Evolutionary conservation across 2,888 invertebrate genomes (phyloP), one percentile per base, ranked within the genome.

Genomic region (Agrochola lota): DNA sequence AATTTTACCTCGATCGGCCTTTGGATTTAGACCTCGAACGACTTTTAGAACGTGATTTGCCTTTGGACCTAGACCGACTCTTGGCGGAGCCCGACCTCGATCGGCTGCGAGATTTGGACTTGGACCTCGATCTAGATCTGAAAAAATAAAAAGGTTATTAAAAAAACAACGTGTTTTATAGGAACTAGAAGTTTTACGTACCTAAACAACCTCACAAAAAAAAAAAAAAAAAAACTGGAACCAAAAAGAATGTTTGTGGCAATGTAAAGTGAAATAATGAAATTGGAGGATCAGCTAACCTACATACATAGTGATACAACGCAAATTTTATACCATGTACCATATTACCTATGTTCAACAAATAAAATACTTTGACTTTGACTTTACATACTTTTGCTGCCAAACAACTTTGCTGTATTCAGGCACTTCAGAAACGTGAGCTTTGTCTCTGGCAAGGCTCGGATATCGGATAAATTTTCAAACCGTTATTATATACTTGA

Each of bases 21-120:
- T 90, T 86, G 17, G 88, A 87, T 76, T 94, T 93, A 4, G 86
- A 95, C 70, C 82, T 74, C 4, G 77, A 77, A 62, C 78, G 85
- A 60, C 90, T 89, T 46, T 88, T 90, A 60, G 92, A 91, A 5
- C 87, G 83, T 78, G 95, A 95, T 0, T 96, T 90, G 69, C 93
- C 92, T 73, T 92, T 93, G 1, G 94, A 94, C 35, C 92, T 90
- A 1, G 93, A 93, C 0, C 94, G 96, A 70, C 92, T 91, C 81
- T 94, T 94, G 11, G 96, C 89, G 5, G 94, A 94, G 2, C 92
- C 92, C 0, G 95, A 95, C 5, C 93, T 91, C 2, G 94, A 94
- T 2, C 95, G 89, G 74, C 92, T 93, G 66, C 94, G 92, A 2
- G 94, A 94, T 82, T 94, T 93, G 0, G 96, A 97, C 84, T 92